Conservation (phyloP, 2,113 vertebrate species). For the Neolamprologus sp. region DNA sequence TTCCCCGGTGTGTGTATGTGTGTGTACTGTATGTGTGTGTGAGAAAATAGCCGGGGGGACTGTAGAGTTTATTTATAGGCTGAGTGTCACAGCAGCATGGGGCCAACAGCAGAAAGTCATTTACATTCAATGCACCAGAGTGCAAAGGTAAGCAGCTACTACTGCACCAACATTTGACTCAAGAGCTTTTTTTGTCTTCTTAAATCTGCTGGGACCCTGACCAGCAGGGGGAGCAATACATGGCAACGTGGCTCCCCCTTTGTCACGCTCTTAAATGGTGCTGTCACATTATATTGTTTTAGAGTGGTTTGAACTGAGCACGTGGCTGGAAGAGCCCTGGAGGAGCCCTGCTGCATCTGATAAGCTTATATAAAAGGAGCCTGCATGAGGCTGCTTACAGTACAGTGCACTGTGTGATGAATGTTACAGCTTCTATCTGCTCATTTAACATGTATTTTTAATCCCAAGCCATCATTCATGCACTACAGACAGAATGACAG, state of each 20-base stretch:
- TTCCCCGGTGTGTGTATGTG: slow-evolving; percentile 3
- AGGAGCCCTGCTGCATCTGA: slow-evolving; percentile 23
- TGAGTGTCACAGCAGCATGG: slow-evolving; percentile 7
- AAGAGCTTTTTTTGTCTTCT: not conserved
- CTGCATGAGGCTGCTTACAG: not conserved
- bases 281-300: slow-evolving; percentile 21
- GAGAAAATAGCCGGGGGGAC: slow-evolving; percentile 22
- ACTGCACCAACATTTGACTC: slow-evolving; percentile 15
- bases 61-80: slow-evolving; percentile 56
- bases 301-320: slow-evolving; percentile 23
- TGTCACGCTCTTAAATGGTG: slow-evolving; percentile 19
- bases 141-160: slow-evolving; percentile 46
- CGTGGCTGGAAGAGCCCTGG: not conserved
- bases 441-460: not conserved
- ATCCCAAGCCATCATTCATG: not conserved
- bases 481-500: not conserved
- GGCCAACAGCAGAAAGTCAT: slow-evolving; percentile 38
- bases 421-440: not conserved
- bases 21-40: not conserved
- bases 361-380: slow-evolving; percentile 17
- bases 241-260: not conserved
- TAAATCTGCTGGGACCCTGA: not conserved
- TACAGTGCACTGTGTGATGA: not conserved
- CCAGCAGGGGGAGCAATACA: slow-evolving; percentile 12
- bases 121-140: slow-evolving; percentile 52